phyloP scores from a whole-genome alignment of 2,113 vertebrate genomes.

The Dascyllus trimaculatus region DNA sequence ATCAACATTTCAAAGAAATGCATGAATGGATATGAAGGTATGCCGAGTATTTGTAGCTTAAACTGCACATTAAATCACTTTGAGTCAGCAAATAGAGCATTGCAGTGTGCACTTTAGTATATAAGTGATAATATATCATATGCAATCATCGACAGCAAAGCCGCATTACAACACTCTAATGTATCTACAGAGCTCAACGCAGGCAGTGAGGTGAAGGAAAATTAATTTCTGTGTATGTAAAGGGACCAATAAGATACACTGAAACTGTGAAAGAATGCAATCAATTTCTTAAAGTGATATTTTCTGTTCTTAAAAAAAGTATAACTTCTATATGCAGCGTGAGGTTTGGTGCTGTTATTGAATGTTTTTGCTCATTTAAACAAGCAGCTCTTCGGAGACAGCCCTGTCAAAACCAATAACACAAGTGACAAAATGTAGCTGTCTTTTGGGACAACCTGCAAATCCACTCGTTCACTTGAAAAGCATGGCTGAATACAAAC shows the following conservation, averaged over 20 bases:
- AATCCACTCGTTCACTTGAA: slow-evolving; percentile 33
- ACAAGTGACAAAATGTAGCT: slow-evolving; percentile 15
- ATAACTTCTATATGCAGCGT: not conserved
- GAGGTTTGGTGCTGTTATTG: slow-evolving; percentile 39
- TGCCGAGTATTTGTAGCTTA: slow-evolving; percentile 38
- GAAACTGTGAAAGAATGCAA: slow-evolving; percentile 52
- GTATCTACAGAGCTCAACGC: slow-evolving; percentile 7
- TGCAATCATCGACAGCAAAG: not conserved
- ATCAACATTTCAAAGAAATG: slow-evolving; percentile 52
- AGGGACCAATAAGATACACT: slow-evolving; percentile 28
- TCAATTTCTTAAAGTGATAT: slow-evolving; percentile 18
- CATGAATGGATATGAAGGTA: slow-evolving; percentile 35
- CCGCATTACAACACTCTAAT: slow-evolving; percentile 5
- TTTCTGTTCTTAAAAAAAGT: slow-evolving; percentile 6
- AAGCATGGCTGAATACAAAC: slow-evolving; percentile 3
- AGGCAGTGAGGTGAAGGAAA: slow-evolving; percentile 9
- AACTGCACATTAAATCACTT: slow-evolving; percentile 40
- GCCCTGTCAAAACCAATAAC: not conserved
- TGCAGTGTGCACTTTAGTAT: slow-evolving; percentile 22
- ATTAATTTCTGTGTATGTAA: not conserved
- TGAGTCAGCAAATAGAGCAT: slow-evolving; percentile 20
- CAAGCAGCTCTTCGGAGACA: not conserved
- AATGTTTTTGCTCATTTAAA: slow-evolving; percentile 8
- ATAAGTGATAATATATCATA: slow-evolving; percentile 15
- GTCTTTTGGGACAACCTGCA: slow-evolving; percentile 1